Conservation (phyloP, 2,113 vertebrate species). For the Rattus rattus region DNA sequence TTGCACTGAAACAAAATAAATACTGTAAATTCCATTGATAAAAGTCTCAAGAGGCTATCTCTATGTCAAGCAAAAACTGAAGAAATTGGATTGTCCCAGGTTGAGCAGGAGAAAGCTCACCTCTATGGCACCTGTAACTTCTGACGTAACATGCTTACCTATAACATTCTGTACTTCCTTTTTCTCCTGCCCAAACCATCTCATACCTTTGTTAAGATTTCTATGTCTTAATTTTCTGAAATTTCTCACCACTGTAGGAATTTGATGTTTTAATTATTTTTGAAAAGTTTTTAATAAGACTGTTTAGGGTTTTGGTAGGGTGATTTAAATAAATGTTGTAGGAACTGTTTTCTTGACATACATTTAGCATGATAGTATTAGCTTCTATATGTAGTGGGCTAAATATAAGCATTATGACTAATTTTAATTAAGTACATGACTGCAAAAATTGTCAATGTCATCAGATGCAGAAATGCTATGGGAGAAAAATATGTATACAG, state of each 20-base stretch:
- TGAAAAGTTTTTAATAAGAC: background rate
- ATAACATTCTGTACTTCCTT: conserved; percentile 4
- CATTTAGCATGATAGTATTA: background rate
- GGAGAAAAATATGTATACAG: background rate
- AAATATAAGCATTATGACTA: background rate
- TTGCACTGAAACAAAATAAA: conserved; percentile 50
- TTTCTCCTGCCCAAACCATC: conserved; percentile 56
- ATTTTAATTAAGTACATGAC: conserved; percentile 12
- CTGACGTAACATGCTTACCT: conserved; percentile 68
- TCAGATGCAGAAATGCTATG: background rate
- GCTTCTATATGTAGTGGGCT: background rate
- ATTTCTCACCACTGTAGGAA: background rate
- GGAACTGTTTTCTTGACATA: conserved; percentile 47
- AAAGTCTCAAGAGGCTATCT: conserved; percentile 4
- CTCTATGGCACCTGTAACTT: background rate
- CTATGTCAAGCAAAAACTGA: conserved; percentile 21
- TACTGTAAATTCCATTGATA: conserved; percentile 33
- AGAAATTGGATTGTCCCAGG: conserved; percentile 30
- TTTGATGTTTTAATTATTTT: conserved; percentile 47
- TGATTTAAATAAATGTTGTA: conserved; percentile 26
- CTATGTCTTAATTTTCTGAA: conserved; percentile 39
- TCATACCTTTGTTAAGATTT: conserved; percentile 22
- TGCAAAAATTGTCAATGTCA: conserved; percentile 9
- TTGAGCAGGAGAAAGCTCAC: conserved; percentile 52
- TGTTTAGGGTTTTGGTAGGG: background rate